Conservation (phyloP, 2,113 vertebrate genomes). For the Rhombomys opimus region DNA sequence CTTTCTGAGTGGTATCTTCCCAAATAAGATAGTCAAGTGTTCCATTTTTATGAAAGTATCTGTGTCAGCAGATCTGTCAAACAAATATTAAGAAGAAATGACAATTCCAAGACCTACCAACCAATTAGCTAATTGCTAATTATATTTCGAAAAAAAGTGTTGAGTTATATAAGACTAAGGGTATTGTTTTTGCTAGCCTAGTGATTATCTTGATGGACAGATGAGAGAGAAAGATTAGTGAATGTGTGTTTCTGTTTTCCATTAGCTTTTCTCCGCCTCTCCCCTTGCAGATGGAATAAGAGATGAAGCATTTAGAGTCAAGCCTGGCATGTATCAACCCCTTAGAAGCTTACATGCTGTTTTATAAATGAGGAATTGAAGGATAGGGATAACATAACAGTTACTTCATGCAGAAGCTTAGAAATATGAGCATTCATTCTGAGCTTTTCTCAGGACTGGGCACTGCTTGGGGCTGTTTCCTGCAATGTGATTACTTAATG, state of each 20-base stretch:
- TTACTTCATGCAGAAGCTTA: neutral
- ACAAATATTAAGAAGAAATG: neutral
- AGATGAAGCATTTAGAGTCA: neutral
- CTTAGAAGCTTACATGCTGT: neutral
- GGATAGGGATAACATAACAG: neutral
- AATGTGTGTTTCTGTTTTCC: neutral
- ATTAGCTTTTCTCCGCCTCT: neutral
- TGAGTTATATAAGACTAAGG: neutral
- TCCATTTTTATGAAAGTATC: neutral
- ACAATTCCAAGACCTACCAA: neutral
- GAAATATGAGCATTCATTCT: neutral
- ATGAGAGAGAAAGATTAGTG: neutral
- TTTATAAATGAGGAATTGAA: neutral
- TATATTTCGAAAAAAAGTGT: neutral
- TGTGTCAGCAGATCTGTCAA: neutral
- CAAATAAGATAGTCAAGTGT: neutral
- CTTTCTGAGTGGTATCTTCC: neutral
- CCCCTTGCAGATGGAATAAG: neutral
- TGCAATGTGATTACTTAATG: neutral
- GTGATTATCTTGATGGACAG: neutral
- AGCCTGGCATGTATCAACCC: fast-evolving
- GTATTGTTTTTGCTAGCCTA: neutral
- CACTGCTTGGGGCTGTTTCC: neutral
- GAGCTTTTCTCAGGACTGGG: neutral
- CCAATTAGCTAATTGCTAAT: neutral